These are phyloP conservation scores for Plecturocebus donacophilus DNA, from an alignment of 2,113 vertebrate species.

Conservation along the genomic window DNA sequence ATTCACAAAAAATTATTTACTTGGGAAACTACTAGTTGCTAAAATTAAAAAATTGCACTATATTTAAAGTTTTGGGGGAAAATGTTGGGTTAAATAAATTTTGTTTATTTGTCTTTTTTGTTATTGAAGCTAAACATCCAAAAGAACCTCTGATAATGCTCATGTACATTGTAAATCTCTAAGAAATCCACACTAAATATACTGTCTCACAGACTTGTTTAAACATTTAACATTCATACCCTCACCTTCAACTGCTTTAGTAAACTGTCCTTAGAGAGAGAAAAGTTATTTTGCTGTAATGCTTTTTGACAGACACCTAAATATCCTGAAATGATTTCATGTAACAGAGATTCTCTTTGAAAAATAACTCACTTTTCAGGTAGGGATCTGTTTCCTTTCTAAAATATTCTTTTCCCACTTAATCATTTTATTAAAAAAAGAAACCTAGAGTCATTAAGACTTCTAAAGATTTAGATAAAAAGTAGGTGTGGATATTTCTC, in stretches of 20 bases:
- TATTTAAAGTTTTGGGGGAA: background rate
- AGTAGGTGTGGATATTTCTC: background rate
- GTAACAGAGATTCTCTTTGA: background rate
- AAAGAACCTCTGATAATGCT: background rate
- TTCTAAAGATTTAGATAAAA: background rate
- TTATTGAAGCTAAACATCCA: background rate
- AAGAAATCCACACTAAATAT: background rate
- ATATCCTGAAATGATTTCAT: constrained; percentile 42
- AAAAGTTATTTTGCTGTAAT: background rate
- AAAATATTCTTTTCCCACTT: background rate
- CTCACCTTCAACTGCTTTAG: background rate
- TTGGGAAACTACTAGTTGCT: background rate
- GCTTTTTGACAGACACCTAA: background rate
- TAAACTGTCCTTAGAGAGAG: background rate
- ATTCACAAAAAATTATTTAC: background rate
- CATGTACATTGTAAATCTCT: background rate
- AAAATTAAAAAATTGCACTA: background rate
- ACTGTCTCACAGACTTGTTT: background rate
- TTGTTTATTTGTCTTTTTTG: background rate
- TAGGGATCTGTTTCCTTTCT: background rate
- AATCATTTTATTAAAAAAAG: background rate
- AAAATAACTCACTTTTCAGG: background rate
- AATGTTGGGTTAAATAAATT: background rate
- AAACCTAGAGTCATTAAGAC: background rate
- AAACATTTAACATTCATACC: background rate